A percentile compares a stretch with the other conserved stretches of the same genome.
Evolutionary conservation across 1,140 invertebrate genomes (phyloP).

Genomic region (Tyrophagus putrescentiae): DNA sequence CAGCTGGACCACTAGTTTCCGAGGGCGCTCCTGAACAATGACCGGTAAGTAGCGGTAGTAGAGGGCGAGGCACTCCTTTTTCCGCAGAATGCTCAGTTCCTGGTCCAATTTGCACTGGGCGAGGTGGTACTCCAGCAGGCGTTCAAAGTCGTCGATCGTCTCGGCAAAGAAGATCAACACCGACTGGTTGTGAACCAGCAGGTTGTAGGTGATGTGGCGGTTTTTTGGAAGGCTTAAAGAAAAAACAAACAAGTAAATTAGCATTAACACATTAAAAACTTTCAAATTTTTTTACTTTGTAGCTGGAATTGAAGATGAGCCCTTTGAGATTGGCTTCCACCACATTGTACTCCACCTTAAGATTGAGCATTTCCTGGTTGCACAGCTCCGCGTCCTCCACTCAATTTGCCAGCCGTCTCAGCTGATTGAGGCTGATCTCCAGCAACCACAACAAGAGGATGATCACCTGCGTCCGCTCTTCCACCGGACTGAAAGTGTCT

Average conservation of each 20-base stretch:
- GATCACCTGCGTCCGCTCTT: conserved; percentile 57
- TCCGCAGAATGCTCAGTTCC: conserved; percentile 50
- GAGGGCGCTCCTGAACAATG: conserved; percentile 64
- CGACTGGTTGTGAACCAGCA: conserved; percentile 77
- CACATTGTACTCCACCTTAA: conserved; percentile 40
- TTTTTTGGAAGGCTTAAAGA: conserved; percentile 55
- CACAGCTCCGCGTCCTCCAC: neutral
- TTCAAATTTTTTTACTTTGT: conserved; percentile 26
- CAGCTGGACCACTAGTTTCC: conserved; percentile 59
- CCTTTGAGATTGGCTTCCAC: conserved; percentile 58
- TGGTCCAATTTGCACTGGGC: conserved; percentile 45
- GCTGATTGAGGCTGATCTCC: conserved; percentile 73
- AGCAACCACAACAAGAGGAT: conserved; percentile 85
- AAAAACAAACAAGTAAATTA: conserved; percentile 3
- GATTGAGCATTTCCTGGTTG: conserved; percentile 22
- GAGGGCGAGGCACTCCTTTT: conserved; percentile 45
- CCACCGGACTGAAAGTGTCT: too few species aligned
- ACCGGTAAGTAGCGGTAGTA: conserved; percentile 77
- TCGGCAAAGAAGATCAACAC: conserved; percentile 49
- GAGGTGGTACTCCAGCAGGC: conserved; percentile 71
- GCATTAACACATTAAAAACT: conserved; percentile 5
- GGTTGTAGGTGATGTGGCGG: conserved; percentile 60
- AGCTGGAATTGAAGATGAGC: conserved; percentile 30
- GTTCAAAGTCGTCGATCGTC: conserved; percentile 55
- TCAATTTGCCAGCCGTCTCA: conserved; percentile 46